Conservation (phyloP, 2,113 vertebrate species). For the Pelecanus crispus region DNA sequence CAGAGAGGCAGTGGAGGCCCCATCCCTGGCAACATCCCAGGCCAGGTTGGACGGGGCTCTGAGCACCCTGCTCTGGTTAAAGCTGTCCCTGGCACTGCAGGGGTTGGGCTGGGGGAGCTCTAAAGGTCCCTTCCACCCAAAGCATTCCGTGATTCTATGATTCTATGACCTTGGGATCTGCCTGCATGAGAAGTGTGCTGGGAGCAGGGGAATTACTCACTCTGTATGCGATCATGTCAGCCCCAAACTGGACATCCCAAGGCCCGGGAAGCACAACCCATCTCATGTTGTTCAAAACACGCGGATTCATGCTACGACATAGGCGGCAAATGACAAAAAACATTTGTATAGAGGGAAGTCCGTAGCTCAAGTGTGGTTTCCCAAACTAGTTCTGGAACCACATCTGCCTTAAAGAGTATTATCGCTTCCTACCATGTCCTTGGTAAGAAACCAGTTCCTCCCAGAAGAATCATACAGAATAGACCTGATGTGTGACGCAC, state of each 20-base stretch:
- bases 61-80: too few species aligned
- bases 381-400: not conserved
- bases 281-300: not conserved
- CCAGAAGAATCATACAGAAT: not conserved
- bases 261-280: not conserved
- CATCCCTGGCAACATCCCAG: too few species aligned
- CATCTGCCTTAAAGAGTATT: not conserved
- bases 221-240: not conserved
- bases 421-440: not conserved
- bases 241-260: not conserved
- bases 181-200: not conserved
- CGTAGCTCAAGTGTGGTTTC: not conserved
- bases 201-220: not conserved
- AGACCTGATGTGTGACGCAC: rapidly evolving
- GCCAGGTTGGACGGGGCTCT: too few species aligned
- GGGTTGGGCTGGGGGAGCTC: too few species aligned
- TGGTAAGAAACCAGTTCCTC: not conserved
- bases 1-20: too few species aligned
- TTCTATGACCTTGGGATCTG: not conserved
- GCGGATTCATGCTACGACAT: not conserved
- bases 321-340: not conserved
- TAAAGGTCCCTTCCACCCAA: too few species aligned
- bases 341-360: not conserved
- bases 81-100: too few species aligned
- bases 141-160: too few species aligned